Evolutionary conservation across 1,140 invertebrate genomes (phyloP), one percentile per base, ranked within the genome.

Genomic region (Wasmannia auropunctata): DNA sequence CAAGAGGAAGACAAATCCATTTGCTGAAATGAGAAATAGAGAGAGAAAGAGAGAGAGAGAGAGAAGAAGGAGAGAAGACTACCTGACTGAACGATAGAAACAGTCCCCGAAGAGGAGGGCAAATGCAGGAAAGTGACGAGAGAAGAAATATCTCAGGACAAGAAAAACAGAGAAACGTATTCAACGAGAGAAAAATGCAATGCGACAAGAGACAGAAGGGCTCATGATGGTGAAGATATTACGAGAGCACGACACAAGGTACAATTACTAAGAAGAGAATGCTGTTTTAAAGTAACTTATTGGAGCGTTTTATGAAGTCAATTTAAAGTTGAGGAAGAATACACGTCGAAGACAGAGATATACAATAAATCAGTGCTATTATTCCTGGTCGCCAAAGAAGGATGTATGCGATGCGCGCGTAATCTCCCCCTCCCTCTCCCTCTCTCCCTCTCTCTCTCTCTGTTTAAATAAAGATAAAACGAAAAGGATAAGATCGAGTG

Each of bases 81-180:
- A 46, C 28, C 56, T 84, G 80, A 31, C 25, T 43, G 56, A 25
- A 34, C n/a, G 22, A 77, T 31, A 79, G 75, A 79, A 69, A 80
- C 16, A 37, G 34, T 80, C 34, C 31, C 14, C 16, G 43, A 40
- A 54, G 62, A 80, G 37, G n/a, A 22, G 28, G 19, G 25, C 46
- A 49, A 58, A 34, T 14, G 37, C 25, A 56, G 65, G 11, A 70
- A 81, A 81, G 65, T 70, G 65, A 70, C 65, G 22, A 46, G 37
- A 25, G 14, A 58, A 60, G 65, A 34, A 34, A 58, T 22, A 46
- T 25, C n/a, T 54, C 34, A 49, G 16, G 16, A 40, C 46, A 54
- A 83, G 63, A 37, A 56, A 51, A 83, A 60, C n/a, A 56, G 37
- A 79, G 6, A 58, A 83, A 83, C 43, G 60, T 60, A 37, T 43